Base-by-base conservation (phyloP, 2,888 invertebrate genomes). In the Meteorus colon region DNA sequence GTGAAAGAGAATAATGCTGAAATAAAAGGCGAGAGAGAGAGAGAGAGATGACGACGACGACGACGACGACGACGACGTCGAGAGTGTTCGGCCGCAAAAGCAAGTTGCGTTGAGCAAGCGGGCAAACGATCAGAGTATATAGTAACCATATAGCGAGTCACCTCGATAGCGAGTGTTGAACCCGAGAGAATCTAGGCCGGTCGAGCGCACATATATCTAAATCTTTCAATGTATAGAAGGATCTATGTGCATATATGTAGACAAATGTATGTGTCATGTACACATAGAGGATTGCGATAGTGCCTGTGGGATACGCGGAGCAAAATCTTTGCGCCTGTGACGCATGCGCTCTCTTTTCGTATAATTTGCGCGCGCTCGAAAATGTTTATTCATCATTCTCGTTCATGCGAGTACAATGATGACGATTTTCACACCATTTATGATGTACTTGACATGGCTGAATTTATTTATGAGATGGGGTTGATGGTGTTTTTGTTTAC, bases 111-210 rank as follows among this genome's bases (percentile, higher is more conserved):
- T 85, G 85, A 84, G 85, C 82, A 84, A 84, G 84, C 82, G 80
- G 78, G 79, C 76, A 78, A 81, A 79, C 76, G 79, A 74, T 62
- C 78, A 83, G 81, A 81, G 82, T 84, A 84, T 73, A 74, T 71
- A 77, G 72, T 71, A 73, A 69, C 69, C 71, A 76, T 72, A 74
- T 66, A 76, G 71, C 55, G 63, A 88, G 87, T 89, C 88, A 89
- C 89, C 89, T 89, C 89, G 88, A 89, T 89, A 89, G 89, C 86
- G 89, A 87, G 81, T 89, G 88, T 89, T 89, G 89, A 89, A 89
- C 89, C 86, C 89, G 84, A 84, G 85, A 80, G 86, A 89, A 89
- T 88, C 88, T 89, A 89, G 89, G 92, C 92, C 91, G 90, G 90
- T 89, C 91, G 90, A 90, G 89, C 90, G 90, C 91, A 91, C 89